Conservation (phyloP, 2,797 vertebrate genomes). For the Cercopithecus diana region DNA sequence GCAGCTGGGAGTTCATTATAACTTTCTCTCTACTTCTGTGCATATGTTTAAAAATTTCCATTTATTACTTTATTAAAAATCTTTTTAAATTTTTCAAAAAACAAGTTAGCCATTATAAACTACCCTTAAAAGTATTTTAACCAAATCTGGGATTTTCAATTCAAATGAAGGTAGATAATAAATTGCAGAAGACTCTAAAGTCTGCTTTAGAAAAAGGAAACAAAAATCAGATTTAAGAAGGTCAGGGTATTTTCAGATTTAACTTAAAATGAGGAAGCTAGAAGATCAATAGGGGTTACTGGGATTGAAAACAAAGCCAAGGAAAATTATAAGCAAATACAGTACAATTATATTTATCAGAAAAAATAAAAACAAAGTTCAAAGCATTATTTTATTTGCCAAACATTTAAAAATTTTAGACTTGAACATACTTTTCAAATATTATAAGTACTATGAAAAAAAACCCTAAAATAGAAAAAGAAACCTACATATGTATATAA, state of each 20-base stretch:
- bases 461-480: neutral
- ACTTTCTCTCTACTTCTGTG: neutral
- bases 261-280: slow-evolving; percentile 27
- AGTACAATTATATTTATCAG: neutral
- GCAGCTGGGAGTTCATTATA: neutral
- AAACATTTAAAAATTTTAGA: slow-evolving; percentile 25
- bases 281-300: neutral
- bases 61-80: slow-evolving; percentile 29
- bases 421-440: slow-evolving; percentile 4
- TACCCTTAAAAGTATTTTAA: slow-evolving; percentile 3
- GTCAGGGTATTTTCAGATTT: slow-evolving; percentile 2
- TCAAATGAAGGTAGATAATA: slow-evolving; percentile 13
- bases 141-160: slow-evolving; percentile 2
- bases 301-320: slow-evolving; percentile 36
- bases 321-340: neutral
- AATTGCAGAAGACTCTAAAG: slow-evolving; percentile 44
- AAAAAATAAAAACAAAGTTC: slow-evolving; percentile 10
- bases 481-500: no score
- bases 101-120: neutral
- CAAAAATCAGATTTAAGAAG: slow-evolving; percentile 34
- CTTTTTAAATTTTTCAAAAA: neutral
- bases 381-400: slow-evolving; percentile 38
- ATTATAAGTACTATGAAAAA: neutral
- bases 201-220: slow-evolving; percentile 13
- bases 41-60: slow-evolving; percentile 16